phyloP scores from a whole-genome alignment of 2,888 invertebrate genomes.

The Halictus quadricinctus region DNA sequence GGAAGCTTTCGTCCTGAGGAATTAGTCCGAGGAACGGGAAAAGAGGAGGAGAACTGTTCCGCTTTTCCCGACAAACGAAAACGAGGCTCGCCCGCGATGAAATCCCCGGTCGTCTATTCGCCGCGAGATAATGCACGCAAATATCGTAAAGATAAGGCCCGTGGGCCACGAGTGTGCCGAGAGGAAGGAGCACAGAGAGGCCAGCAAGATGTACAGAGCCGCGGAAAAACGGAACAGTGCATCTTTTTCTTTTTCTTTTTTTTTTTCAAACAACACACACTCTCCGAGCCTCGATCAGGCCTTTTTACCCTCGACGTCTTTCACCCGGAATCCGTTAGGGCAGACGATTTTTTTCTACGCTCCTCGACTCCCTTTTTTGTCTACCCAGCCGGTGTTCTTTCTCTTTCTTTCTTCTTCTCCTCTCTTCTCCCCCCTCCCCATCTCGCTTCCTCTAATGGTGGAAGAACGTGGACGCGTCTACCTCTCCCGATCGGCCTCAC shows the following conservation, averaged over 20 bases:
- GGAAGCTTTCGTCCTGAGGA: constrained; percentile 50
- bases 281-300: constrained; percentile 46
- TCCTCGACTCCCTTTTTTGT: constrained; percentile 5
- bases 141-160: constrained; percentile 81
- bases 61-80: constrained; percentile 50
- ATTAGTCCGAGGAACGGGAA: constrained; percentile 52
- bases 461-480: constrained; percentile 51
- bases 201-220: constrained; percentile 33
- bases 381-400: not conserved
- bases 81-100: constrained; percentile 48
- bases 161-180: constrained; percentile 34
- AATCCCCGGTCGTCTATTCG: constrained; percentile 72
- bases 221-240: constrained; percentile 67
- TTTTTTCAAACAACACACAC: constrained; percentile 20
- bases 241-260: constrained; percentile 65
- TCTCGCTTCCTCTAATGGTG: constrained; percentile 52
- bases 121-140: constrained; percentile 80
- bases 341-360: constrained; percentile 69
- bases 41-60: not conserved
- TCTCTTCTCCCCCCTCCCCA: constrained; percentile 29
- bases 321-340: constrained; percentile 80
- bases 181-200: constrained; percentile 14
- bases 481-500: constrained; percentile 56
- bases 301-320: constrained; percentile 67
- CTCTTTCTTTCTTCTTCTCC: constrained; percentile 41